Percentiles rank a stretch among this genome's conserved stretches.
phyloP scores from a whole-genome alignment of 2,797 vertebrate genomes.

The Distichodus sexfasciatus region DNA sequence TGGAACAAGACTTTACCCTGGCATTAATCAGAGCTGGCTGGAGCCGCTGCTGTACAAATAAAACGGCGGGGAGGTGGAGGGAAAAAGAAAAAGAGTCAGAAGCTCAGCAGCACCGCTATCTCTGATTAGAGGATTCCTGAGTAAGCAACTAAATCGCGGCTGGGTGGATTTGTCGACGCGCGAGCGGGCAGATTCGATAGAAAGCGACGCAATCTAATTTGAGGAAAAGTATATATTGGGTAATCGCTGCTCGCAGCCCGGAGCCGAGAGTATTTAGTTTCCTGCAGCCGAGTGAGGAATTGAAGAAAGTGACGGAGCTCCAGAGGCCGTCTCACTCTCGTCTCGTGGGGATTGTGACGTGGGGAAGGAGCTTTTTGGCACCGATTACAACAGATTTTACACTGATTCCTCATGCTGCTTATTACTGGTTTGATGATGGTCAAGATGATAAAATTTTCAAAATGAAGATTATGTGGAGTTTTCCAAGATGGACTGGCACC shows the following conservation, averaged over 20 bases:
- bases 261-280: constrained; percentile 21
- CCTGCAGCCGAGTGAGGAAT: constrained; percentile 12
- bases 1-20: constrained; percentile 15
- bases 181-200: constrained; percentile 48
- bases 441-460: too few relatives aligned
- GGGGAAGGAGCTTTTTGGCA: background rate
- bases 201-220: constrained; percentile 47
- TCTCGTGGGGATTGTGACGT: background rate
- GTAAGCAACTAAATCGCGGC: constrained; percentile 51
- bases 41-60: too few relatives aligned
- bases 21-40: constrained; percentile 43
- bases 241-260: constrained; percentile 28
- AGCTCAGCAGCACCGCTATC: constrained; percentile 4
- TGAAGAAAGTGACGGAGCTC: background rate
- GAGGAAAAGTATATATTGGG: constrained; percentile 24
- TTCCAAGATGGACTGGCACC: background rate
- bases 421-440: too few relatives aligned
- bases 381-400: too few relatives aligned
- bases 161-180: constrained; percentile 37
- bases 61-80: too few relatives aligned
- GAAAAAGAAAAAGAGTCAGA: constrained; percentile 7
- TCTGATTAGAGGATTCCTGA: constrained; percentile 52
- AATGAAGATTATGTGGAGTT: background rate
- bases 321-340: background rate
- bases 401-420: too few relatives aligned